Evolutionary conservation across 1,140 invertebrate species (phyloP).

Genomic region (Bombus sylvicola): DNA sequence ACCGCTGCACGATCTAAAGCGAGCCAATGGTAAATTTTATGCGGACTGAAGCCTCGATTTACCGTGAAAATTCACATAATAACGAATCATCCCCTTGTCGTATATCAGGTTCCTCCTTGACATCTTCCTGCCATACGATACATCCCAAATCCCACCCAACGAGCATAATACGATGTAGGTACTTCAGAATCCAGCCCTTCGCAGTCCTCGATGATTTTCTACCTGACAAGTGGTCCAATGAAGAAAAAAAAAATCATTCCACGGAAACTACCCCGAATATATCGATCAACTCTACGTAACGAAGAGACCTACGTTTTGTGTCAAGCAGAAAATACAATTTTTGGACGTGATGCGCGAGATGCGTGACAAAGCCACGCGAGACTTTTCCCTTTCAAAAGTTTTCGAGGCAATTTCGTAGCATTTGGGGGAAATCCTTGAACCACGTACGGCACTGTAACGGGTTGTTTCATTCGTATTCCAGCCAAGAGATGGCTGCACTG

Average conservation of each 20-base stretch:
- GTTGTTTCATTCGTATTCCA: slow-evolving; percentile 36
- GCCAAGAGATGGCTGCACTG: slow-evolving; percentile 77
- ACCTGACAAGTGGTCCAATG: slow-evolving; percentile 63
- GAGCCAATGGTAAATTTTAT: slow-evolving; percentile 5
- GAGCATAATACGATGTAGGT: slow-evolving; percentile 44
- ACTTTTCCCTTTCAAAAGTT: neutral
- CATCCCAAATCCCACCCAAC: slow-evolving; percentile 51
- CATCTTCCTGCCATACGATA: slow-evolving; percentile 76
- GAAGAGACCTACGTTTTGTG: neutral
- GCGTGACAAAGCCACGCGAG: neutral
- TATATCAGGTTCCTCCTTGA: slow-evolving; percentile 67
- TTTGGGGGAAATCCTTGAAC: neutral
- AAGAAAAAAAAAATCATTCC: slow-evolving; percentile 8
- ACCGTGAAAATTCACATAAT: slow-evolving; percentile 70
- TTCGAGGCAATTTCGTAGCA: neutral
- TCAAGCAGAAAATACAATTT: neutral
- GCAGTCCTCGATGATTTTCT: slow-evolving; percentile 49
- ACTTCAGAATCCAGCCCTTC: slow-evolving; percentile 34
- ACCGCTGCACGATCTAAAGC: neutral
- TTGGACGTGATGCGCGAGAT: neutral
- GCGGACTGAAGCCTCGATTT: neutral
- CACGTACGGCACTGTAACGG: slow-evolving; percentile 34
- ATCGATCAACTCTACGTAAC: no score
- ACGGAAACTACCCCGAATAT: neutral
- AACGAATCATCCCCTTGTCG: slow-evolving; percentile 72